Percentiles rank a stretch among this genome's conserved stretches.
These are phyloP conservation scores for Fopius arisanus DNA, from an alignment of 1,140 invertebrate genomes.

Conservation along the genomic window DNA sequence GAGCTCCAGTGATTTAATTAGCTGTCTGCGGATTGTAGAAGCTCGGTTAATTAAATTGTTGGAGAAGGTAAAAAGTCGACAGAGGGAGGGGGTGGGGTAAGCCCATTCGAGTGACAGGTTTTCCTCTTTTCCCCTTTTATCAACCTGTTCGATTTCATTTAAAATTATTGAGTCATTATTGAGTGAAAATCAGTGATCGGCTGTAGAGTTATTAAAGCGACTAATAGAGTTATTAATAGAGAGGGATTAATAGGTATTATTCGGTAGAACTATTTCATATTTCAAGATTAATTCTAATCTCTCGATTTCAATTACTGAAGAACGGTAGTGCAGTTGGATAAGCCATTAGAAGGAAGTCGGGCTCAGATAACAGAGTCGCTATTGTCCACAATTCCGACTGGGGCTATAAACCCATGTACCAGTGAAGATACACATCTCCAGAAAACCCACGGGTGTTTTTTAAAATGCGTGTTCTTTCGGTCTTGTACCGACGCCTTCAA, in stretches of 20 bases:
- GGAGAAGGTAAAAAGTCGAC: too few species aligned
- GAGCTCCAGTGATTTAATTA: background rate
- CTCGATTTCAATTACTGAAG: background rate
- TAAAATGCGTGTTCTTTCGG: background rate
- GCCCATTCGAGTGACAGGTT: too few species aligned
- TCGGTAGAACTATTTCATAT: background rate
- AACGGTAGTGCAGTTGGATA: background rate
- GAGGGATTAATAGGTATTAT: too few species aligned
- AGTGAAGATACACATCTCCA: background rate
- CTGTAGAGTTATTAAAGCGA: too few species aligned
- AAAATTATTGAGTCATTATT: too few species aligned
- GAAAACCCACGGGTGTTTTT: background rate
- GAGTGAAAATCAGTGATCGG: too few species aligned
- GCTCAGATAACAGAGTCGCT: conserved; percentile 1
- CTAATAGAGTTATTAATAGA: too few species aligned
- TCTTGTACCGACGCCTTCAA: background rate
- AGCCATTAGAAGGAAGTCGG: conserved; percentile 6
- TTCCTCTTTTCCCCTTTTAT: too few species aligned
- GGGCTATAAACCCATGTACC: background rate
- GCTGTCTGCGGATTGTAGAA: too few species aligned
- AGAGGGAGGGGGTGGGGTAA: too few species aligned
- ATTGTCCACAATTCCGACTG: background rate
- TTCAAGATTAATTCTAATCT: background rate
- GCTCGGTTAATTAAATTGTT: too few species aligned
- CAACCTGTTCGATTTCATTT: too few species aligned